Evolutionary conservation across 2,888 invertebrate species (phyloP), one percentile per base, ranked within the genome.

Genomic region (Chelonus formosanus): DNA sequence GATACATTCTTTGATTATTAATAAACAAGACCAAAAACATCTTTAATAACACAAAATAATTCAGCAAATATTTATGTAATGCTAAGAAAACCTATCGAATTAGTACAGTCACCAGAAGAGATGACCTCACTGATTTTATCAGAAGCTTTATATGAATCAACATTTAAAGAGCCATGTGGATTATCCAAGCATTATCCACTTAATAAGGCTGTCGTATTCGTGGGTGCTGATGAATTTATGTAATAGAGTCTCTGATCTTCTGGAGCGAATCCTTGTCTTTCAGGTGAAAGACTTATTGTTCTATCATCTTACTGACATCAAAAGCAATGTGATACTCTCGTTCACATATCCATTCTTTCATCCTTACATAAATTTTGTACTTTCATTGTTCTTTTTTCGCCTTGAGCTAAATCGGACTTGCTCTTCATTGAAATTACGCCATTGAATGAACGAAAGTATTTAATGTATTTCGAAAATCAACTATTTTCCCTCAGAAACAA

Each of bases 201-300:
- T 40, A 59, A 59, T 48, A 35, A 7, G 47, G 5, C 58, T 45
- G 47, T 58, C 5, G 47, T 47, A 52, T 32, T 40, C 35, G 10
- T 36, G 34, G 55, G 61, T 58, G 60, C 68, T 59, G 65, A 68
- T 61, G 59, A 69, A 69, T 70, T 71, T 67, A 71, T 70, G 61
- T 64, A 60, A 70, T 52, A 5, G 34, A 32, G 52, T 3, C 4
- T 52, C 32, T 3, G 52, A 52, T 52, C 8, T 32, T 5, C 31
- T 52, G 32, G 31, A 52, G 32, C 52, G 52, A 8, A 31, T 34
- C 31, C 7, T 3, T 52, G 52, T 52, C 34, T 52, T 8, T 52
- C 52, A 32, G 34, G 5, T 48, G 34, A 8, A 52, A 52, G 52
- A 52, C 52, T 52, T 52, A 52, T 34, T 52, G 52, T 52, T 52